phyloP scores from a whole-genome alignment of 2,113 vertebrate species.

The Gavialis gangeticus region DNA sequence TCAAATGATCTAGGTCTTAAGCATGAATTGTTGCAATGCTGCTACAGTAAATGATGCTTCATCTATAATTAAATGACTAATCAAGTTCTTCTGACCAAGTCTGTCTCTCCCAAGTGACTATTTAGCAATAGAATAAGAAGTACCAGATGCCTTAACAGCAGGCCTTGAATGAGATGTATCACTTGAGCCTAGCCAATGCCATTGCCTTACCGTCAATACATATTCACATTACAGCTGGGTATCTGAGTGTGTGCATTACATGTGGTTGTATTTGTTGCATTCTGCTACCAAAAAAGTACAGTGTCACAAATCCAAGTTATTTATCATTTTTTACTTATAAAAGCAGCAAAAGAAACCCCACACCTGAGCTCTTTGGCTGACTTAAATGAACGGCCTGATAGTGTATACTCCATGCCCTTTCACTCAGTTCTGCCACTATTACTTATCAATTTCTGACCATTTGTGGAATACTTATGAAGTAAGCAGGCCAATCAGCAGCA shows the following conservation, averaged over 20 bases:
- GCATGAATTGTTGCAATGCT: background rate
- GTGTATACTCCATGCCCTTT: background rate
- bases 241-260: background rate
- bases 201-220: background rate
- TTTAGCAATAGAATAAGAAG: slow-evolving; percentile 15
- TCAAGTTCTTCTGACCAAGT: slow-evolving; percentile 6
- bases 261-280: background rate
- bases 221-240: background rate
- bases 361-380: background rate
- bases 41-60: background rate
- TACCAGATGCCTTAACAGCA: slow-evolving; percentile 27
- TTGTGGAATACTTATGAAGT: background rate
- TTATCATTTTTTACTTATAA: background rate
- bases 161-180: background rate
- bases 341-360: background rate
- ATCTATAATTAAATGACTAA: slow-evolving; percentile 20
- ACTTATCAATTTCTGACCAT: background rate
- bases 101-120: background rate
- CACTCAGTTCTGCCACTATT: background rate
- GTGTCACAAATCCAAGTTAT: background rate
- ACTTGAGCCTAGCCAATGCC: background rate
- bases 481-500: background rate
- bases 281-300: background rate
- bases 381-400: background rate
- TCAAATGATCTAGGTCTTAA: background rate